Evolutionary conservation across 2,888 invertebrate species (phyloP), one percentile per base, ranked within the genome.

Genomic region (Trachelus tabidus): DNA sequence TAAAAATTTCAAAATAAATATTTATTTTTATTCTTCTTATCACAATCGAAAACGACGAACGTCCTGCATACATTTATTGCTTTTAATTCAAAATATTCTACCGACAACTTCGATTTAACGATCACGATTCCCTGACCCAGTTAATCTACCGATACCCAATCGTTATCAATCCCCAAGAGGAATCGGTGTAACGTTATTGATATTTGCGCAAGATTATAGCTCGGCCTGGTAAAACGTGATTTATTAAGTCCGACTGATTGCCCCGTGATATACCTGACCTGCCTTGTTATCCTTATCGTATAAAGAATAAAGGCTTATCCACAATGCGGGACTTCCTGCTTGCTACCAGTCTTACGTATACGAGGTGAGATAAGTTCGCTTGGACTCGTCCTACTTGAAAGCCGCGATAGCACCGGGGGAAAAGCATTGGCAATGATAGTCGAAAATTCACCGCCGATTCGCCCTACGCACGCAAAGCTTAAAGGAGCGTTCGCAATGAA

Each of bases 161-260:
- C 56, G 56, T 56, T 56, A 56, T 56, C 56, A 15, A 23, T 56
- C 23, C 56, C 56, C 56, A 15, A 56, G 56, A 56, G 56, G 56
- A 56, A 56, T 56, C 56, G 23, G 56, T 15, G 56, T 23, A 56
- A 56, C 56, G 56, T 56, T 56, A 23, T 56, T 56, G 56, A 56
- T 56, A 56, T 56, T 56, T 56, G 56, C 56, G 23, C 56, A 56
- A 81, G 88, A 87, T 87, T 85, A 88, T 87, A 85, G 84, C 73
- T 56, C 56, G 56, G 79, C 81, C 79, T 81, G 83, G 85, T 83
- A 87, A 88, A 89, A 87, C 88, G 88, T 88, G 89, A 89, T 89
- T 89, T 89, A 89, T 87, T 87, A 87, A 87, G 85, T 84, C 81
- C 56, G 56, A 56, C 56, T 82, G 83, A 69, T 30, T 77, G 82